Base-by-base conservation (phyloP, 2,888 invertebrate genomes). In the Arctia plantaginis region DNA sequence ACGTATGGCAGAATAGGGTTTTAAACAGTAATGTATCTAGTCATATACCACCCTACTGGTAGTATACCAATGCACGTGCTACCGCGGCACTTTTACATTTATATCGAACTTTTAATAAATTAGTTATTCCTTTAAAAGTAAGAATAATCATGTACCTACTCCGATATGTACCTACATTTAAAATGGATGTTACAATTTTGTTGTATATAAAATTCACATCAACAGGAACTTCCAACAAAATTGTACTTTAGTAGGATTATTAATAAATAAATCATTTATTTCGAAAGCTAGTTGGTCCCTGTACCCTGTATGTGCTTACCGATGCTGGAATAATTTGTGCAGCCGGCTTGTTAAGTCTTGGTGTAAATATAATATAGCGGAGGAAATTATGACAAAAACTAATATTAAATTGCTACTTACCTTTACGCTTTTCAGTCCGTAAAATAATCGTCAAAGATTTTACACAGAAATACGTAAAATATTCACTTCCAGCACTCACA, bases 401-500 rank as follows among this genome's bases (percentile, higher is more conserved):
- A 79, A 82, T 83, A 87, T 85, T 93, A 77, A 91, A 90, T 90
- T 92, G 74, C 71, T 69, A 79, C 92, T 94, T 92, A 95, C 95
- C 95, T 92, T 91, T 81, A 75, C 78, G 85, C 89, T 90, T 91
- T 92, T 91, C 89, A 93, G 95, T 95, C 94, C 95, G 89, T 92
- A 93, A 87, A 89, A 74, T 83, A 75, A 76, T 80, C 4, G 78
- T 92, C 92, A 91, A 92, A 90, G 92, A 93, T 93, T 91, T 93
- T 90, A 92, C 95, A 95, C 95, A 88, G 89, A 88, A 91, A 90
- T 85, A 87, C 73, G 87, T 87, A 88, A 91, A 90, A 89, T 78
- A 89, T 90, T 94, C 95, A 95, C 95, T 93, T 91, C 86, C 87
- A 94, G 93, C 94, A 95, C 94, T 91, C 93, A 94, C 94, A 94